Conservation (phyloP, 1,140 invertebrate genomes). For the Cephus cinctus region DNA sequence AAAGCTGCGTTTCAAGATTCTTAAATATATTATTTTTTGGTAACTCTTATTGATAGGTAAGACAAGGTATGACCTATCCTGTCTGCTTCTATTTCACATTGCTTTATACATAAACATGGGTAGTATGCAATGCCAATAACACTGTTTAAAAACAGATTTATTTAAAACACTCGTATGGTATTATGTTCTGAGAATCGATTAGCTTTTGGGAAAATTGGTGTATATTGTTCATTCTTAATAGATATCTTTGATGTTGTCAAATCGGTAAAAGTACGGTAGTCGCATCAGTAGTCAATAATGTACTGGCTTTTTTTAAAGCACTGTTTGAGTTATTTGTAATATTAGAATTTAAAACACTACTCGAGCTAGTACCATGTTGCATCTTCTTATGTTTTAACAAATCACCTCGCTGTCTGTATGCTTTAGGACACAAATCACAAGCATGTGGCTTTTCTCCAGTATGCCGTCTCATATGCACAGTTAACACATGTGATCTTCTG, state of each 20-base stretch:
- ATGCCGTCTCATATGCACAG: slow-evolving; percentile 27
- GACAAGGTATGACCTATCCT: too few relatives aligned
- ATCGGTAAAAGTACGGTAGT: neutral
- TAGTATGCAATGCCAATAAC: too few relatives aligned
- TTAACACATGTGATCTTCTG: slow-evolving; percentile 27
- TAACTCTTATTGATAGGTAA: too few relatives aligned
- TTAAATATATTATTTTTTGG: too few relatives aligned
- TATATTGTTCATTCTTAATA: neutral
- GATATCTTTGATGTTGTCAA: neutral
- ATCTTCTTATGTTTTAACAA: slow-evolving; percentile 2
- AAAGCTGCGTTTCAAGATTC: too few relatives aligned
- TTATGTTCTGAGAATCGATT: too few relatives aligned
- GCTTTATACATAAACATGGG: too few relatives aligned
- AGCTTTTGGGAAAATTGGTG: neutral
- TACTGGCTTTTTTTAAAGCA: neutral
- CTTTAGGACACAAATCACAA: slow-evolving; percentile 26
- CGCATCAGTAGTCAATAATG: neutral
- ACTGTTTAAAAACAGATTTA: too few relatives aligned
- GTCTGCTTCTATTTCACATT: too few relatives aligned
- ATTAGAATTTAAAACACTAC: neutral
- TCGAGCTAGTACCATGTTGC: neutral
- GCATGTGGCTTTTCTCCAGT: slow-evolving; percentile 43
- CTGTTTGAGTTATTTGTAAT: neutral
- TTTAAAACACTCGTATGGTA: too few relatives aligned
- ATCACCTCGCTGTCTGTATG: slow-evolving; percentile 26